Evolutionary conservation across 2,113 vertebrate genomes (phyloP).

Genomic region (Butastur rufipennis): DNA sequence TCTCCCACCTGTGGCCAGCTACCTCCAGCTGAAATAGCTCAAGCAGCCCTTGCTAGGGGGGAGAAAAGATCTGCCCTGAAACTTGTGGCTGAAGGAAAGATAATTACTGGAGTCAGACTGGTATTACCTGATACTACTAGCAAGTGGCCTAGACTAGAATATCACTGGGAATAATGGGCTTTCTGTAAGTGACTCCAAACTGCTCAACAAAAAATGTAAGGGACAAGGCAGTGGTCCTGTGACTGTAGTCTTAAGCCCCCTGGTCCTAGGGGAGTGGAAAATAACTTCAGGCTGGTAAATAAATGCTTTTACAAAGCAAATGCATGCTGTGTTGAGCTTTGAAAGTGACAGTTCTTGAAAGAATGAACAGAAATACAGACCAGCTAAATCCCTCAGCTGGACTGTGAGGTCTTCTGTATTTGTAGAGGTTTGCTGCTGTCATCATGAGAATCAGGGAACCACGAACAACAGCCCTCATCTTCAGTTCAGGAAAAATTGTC

Average conservation of each 20-base stretch:
- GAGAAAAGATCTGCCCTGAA: neutral
- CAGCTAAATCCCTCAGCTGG: neutral
- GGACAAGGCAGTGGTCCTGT: neutral
- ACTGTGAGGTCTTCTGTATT: neutral
- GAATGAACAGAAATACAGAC: neutral
- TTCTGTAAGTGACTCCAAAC: neutral
- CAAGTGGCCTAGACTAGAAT: neutral
- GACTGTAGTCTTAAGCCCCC: neutral
- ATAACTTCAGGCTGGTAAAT: neutral
- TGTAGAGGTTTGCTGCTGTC: constrained; percentile 92
- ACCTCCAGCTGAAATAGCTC: neutral
- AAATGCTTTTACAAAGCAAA: neutral
- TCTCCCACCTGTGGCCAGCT: neutral
- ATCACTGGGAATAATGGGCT: neutral
- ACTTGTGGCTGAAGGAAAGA: neutral
- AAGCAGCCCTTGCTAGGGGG: neutral
- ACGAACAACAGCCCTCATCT: constrained; percentile 93
- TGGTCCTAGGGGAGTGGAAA: neutral
- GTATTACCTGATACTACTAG: neutral
- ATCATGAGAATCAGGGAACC: constrained; percentile 98
- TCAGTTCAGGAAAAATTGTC: constrained; percentile 98
- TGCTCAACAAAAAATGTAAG: neutral
- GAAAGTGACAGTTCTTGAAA: neutral
- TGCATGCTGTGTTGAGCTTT: neutral
- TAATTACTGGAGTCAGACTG: neutral